Percentiles rank a stretch among this genome's conserved stretches.
Conservation (phyloP, 2,888 invertebrate species). For the Unio delphinus region DNA sequence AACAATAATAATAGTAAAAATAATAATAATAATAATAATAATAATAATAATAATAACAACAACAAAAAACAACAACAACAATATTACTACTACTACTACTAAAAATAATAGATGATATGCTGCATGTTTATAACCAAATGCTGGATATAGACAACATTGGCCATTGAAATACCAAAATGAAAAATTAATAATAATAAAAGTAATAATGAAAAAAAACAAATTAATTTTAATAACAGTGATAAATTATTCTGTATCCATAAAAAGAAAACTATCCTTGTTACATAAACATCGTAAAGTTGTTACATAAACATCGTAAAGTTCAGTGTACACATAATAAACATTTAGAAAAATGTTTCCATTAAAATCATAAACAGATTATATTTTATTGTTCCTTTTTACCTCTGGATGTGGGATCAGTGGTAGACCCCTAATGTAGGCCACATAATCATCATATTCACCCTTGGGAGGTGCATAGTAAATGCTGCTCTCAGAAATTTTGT, state of each 20-base stretch:
- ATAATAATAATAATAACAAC: not conserved
- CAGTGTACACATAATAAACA: not conserved
- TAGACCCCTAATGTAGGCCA: conserved; percentile 66
- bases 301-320: not conserved
- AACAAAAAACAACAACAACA: not conserved
- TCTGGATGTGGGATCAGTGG: conserved; percentile 69
- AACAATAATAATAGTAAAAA: not conserved
- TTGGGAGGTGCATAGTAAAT: conserved; percentile 64
- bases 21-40: not conserved
- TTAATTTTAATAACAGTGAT: too few relatives aligned
- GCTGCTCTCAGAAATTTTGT: conserved; percentile 65
- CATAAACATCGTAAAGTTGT: not conserved
- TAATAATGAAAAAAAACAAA: too few relatives aligned
- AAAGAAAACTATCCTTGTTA: not conserved
- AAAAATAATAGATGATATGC: too few relatives aligned
- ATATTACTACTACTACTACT: too few relatives aligned
- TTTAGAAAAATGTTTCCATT: too few relatives aligned
- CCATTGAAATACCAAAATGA: too few relatives aligned
- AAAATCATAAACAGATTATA: not conserved
- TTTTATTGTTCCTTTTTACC: conserved; percentile 37
- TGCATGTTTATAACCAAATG: too few relatives aligned
- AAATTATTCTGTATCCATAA: too few relatives aligned
- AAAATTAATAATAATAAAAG: too few relatives aligned
- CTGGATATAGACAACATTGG: too few relatives aligned
- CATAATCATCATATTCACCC: conserved; percentile 62